Evolutionary conservation across 2,888 invertebrate genomes (phyloP).

Genomic region (Craniophora ligustri): DNA sequence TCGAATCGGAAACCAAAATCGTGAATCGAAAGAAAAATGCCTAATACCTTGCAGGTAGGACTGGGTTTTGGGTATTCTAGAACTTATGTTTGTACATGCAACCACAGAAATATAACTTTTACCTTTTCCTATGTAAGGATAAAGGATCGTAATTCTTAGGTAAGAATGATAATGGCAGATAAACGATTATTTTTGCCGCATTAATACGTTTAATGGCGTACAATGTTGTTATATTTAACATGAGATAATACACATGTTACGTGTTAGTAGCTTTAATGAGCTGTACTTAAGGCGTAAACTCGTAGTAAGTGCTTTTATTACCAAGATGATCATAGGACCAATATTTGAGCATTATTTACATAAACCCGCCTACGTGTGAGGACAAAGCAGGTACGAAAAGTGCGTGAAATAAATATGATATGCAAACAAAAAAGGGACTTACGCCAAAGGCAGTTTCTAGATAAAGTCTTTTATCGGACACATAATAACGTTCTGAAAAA

Average conservation of each 20-base stretch:
- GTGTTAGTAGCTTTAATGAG: slow-evolving; percentile 28
- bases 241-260: slow-evolving; percentile 21
- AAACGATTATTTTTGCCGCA: slow-evolving; percentile 4
- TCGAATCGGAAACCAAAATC: too few relatives aligned
- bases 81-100: too few relatives aligned
- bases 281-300: slow-evolving; percentile 15
- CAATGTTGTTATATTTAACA: slow-evolving; percentile 18
- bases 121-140: too few relatives aligned
- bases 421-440: slow-evolving; percentile 64
- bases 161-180: background rate
- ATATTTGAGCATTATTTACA: slow-evolving; percentile 46
- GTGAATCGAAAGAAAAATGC: too few relatives aligned
- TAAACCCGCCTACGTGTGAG: slow-evolving; percentile 33
- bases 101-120: too few relatives aligned
- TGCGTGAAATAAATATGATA: slow-evolving; percentile 56
- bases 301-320: slow-evolving; percentile 33
- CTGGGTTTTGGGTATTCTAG: too few relatives aligned
- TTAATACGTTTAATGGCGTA: slow-evolving; percentile 7
- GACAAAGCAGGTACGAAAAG: slow-evolving; percentile 42
- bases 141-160: too few relatives aligned
- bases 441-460: slow-evolving; percentile 69
- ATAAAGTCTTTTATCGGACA: slow-evolving; percentile 78
- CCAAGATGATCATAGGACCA: slow-evolving; percentile 32
- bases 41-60: too few relatives aligned
- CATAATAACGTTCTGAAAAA: slow-evolving; percentile 81